These are phyloP conservation scores for Geodia barretti DNA, from an alignment of 37 sponge, comb jelly and placozoan genomes.

Conservation along the genomic window DNA sequence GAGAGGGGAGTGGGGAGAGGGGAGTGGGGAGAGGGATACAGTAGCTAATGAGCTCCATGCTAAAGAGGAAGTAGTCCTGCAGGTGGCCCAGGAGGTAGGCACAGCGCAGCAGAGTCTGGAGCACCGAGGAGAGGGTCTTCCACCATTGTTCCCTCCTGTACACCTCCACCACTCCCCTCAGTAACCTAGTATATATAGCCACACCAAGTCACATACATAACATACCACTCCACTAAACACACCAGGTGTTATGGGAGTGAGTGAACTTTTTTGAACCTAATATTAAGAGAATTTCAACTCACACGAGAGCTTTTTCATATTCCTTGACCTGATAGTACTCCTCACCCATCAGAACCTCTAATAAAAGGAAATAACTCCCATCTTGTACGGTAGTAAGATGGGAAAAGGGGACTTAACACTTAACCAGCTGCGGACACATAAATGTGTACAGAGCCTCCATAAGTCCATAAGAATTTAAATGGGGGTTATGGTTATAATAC, in stretches of 20 bases:
- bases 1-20: too few species aligned
- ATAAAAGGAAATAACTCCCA: background rate
- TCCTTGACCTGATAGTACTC: conserved; percentile 68
- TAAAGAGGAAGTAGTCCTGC: conserved; percentile 41
- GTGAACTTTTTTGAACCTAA: too few species aligned
- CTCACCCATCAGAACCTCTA: conserved; percentile 69
- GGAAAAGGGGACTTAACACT: too few species aligned
- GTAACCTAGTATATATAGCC: conserved; percentile 22
- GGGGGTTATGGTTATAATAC: background rate
- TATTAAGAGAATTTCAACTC: conserved; percentile 17
- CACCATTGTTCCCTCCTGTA: conserved; percentile 71
- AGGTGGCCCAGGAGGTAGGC: conserved; percentile 51
- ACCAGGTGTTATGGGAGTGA: background rate
- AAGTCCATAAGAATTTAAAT: too few species aligned
- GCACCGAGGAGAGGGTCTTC: conserved; percentile 26
- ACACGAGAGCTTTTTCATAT: conserved; percentile 68
- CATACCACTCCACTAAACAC: background rate
- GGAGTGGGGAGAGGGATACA: conserved; percentile 46
- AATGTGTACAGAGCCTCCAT: too few species aligned
- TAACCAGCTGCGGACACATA: too few species aligned
- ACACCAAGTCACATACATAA: too few species aligned
- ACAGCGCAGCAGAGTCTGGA: conserved; percentile 46
- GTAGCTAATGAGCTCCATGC: conserved; percentile 52
- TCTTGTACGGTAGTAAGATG: too few species aligned
- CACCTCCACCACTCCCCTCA: conserved; percentile 31